Evolutionary conservation across 2,888 invertebrate genomes (phyloP).

Genomic region (Eupelmus urozonus): DNA sequence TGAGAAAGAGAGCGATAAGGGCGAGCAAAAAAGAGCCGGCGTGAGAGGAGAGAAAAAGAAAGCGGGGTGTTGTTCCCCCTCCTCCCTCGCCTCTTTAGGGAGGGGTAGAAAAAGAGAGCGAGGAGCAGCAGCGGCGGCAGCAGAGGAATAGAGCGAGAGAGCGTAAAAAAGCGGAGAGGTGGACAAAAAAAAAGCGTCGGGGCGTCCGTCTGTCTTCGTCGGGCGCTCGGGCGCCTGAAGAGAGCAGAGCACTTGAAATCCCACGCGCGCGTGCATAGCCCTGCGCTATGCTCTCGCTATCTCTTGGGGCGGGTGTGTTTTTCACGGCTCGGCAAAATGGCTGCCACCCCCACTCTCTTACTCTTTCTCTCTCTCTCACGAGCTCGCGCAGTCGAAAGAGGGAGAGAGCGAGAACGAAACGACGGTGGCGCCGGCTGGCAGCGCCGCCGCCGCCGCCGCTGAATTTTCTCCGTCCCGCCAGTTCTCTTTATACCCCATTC

Average conservation of each 20-base stretch:
- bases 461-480: conserved; percentile 76
- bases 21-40: neutral
- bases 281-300: conserved; percentile 65
- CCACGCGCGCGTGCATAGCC: conserved; percentile 61
- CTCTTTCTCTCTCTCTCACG: conserved; percentile 13
- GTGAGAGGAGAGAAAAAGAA: neutral
- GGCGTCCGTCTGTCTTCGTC: conserved; percentile 60
- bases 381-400: conserved; percentile 45
- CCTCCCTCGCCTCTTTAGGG: too few relatives aligned
- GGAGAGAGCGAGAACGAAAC: conserved; percentile 36
- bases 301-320: conserved; percentile 76
- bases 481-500: conserved; percentile 75
- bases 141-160: neutral
- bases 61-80: neutral
- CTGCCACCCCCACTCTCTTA: conserved; percentile 69
- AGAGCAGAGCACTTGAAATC: conserved; percentile 54
- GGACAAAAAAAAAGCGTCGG: conserved; percentile 60
- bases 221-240: conserved; percentile 20
- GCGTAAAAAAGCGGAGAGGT: conserved; percentile 17
- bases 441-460: too few relatives aligned
- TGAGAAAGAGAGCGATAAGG: conserved; percentile 21
- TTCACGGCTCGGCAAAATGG: conserved; percentile 76
- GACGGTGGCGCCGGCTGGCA: conserved; percentile 62
- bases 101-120: conserved; percentile 6
- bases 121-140: neutral